phyloP scores from a whole-genome alignment of 2,797 vertebrate species.

The Pelodytes ibericus region DNA sequence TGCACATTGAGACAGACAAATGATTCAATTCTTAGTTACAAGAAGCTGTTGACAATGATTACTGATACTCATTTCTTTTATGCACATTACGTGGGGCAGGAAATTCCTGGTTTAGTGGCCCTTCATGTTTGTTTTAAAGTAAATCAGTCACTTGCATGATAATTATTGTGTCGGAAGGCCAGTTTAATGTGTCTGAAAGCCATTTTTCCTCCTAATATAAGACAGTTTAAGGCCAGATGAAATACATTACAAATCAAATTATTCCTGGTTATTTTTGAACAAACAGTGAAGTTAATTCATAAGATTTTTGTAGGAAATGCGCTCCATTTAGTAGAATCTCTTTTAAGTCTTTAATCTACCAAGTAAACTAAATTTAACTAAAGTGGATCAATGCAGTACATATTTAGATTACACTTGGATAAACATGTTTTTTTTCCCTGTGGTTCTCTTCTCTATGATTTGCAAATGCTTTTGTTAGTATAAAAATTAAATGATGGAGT shows the following conservation, averaged over 20 bases:
- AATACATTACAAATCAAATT: conserved; percentile 56
- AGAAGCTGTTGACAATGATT: conserved; percentile 80
- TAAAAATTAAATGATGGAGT: conserved; percentile 45
- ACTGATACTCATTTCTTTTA: conserved; percentile 79
- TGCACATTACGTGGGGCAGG: conserved; percentile 65
- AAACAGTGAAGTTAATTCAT: conserved; percentile 48
- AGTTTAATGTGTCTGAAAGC: conserved; percentile 59
- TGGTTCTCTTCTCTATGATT: conserved; percentile 37
- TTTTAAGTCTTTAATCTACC: conserved; percentile 31
- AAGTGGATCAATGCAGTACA: conserved; percentile 58
- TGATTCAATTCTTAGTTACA: conserved; percentile 86
- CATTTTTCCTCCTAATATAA: conserved; percentile 63
- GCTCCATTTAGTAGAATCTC: conserved; percentile 33
- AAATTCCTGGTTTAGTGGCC: conserved; percentile 71
- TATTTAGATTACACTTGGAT: conserved; percentile 57
- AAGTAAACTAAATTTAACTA: conserved; percentile 57
- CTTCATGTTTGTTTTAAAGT: conserved; percentile 70
- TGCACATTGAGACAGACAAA: conserved; percentile 81
- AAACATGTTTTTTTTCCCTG: conserved; percentile 36
- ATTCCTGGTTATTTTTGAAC: conserved; percentile 62
- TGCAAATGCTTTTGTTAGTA: conserved; percentile 39
- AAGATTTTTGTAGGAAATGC: conserved; percentile 47
- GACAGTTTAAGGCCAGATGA: conserved; percentile 68
- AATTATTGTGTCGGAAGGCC: conserved; percentile 72
- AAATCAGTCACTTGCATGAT: conserved; percentile 75